Evolutionary conservation across 2,797 vertebrate genomes (phyloP).

Genomic region (Salmo trutta): DNA sequence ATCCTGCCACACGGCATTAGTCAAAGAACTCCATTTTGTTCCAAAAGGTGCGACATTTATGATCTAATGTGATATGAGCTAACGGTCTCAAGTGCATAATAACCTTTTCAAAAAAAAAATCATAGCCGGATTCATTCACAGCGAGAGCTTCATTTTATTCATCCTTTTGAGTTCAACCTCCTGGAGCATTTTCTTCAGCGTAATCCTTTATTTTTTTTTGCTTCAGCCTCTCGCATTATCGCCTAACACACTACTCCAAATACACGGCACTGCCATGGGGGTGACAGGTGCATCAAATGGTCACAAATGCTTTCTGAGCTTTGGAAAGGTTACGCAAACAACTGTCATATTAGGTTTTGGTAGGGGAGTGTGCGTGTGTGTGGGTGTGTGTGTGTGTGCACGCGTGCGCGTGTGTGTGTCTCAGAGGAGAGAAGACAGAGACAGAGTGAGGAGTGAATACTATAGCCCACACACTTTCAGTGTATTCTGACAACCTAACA

Average conservation of each 20-base stretch:
- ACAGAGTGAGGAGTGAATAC: background rate
- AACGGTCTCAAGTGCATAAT: background rate
- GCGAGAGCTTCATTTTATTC: constrained; percentile 1
- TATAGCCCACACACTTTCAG: background rate
- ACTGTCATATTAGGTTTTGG: background rate
- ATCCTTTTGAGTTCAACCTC: background rate
- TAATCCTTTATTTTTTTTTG: background rate
- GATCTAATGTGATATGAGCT: background rate
- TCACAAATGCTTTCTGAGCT: constrained; percentile 2
- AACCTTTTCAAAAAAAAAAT: background rate
- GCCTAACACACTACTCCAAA: background rate
- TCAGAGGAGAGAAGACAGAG: background rate
- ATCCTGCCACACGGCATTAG: background rate
- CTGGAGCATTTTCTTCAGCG: background rate
- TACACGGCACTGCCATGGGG: background rate
- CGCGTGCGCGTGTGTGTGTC: background rate
- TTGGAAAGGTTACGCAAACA: background rate
- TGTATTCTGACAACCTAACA: background rate
- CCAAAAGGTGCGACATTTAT: constrained; percentile 5
- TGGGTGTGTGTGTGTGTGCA: constrained; percentile 6
- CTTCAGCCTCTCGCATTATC: background rate
- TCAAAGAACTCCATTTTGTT: constrained; percentile 1
- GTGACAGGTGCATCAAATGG: background rate
- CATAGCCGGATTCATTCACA: background rate
- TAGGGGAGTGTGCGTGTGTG: constrained; percentile 5